Evolutionary conservation across 2,888 invertebrate genomes (phyloP), one percentile per base, ranked within the genome.

Genomic region (Platycheirus albimanus): DNA sequence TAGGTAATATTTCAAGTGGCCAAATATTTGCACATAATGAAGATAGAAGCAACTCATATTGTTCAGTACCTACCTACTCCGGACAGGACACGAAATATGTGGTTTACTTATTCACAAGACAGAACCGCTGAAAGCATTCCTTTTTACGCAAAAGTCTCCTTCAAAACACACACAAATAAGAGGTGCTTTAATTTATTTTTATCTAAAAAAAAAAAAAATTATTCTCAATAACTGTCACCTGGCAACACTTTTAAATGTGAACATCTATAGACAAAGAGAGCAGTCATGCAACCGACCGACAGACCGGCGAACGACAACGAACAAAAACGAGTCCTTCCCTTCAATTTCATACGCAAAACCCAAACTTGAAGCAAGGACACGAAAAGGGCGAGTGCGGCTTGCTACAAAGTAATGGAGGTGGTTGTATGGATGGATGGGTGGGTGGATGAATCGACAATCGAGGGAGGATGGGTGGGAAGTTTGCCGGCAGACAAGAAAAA

Each of bases 401-500:
- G 30, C 28, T 17, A n/a, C 30, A 61, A 13, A 41, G 41, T 41
- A 58, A 58, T 58, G 58, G 41, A 45, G 45, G 19, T 30, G 13
- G 52, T 36, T 11, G 45, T 19, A 20, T 10, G 13, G 47, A 19
- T 47, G 49, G 24, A 41, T 66, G 51, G 49, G n/a, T 20, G 30
- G 28, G 51, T 10, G 30, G 30, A 33, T 24, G 24, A 24, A 24
- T 24, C 3, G 24, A 24, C n/a, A n/a, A n/a, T n/a, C n/a, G n/a
- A n/a, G n/a, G n/a, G n/a, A n/a, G 24, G 24, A 8, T 8, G 30
- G 30, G 5, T 41, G 7, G 61, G 54, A 17, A 76, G 49, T 41
- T 49, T 67, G 81, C 81, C 81, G 77, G 71, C 77, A 81, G 81
- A 81, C 81, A 81, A 77, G 54, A 71, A 67, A 71, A 71, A 54